Base-by-base conservation (phyloP, 1,140 invertebrate genomes). In the Listronotus bonariensis region DNA sequence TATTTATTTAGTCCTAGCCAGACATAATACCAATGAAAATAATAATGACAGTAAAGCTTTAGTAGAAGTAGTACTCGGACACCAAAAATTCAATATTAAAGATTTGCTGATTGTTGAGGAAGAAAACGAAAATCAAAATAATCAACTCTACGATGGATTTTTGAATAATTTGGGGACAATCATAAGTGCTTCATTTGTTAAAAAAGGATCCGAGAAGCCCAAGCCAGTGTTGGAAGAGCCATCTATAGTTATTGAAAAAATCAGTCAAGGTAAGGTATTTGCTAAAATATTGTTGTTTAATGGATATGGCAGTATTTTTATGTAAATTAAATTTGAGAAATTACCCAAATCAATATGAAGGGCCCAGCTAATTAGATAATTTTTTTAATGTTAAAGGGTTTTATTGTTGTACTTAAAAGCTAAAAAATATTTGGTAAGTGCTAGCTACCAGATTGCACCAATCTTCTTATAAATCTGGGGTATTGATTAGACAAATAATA, bases 141-240 rank as follows among this genome's bases (percentile, higher is more conserved):
- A n/a, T n/a, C 38, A 34, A 17, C 7, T 10, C 3, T 41, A 45
- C 51, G 60, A 69, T 6, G 69, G 69, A 7, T 72, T 72, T 63
- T 63, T 72, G 32, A 65, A 66, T 6, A 72, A 72, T 69, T 59
- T 72, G 10, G 71, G 71, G 3, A 69, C 36, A 51, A 48, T 42
- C 18, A 53, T 72, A 10, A 52, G 42, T 15, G 71, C 69, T 14
- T 38, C 53, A 42, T 71, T 69, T 63, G 67, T 66, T 36, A 51
- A 53, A 7, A 69, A 69, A 63, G 32, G 38, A 8, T 6, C 7
- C 31, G 8, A 53, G 36, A 36, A 11, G 15, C 26, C 20, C 9
- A 61, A 53, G 32, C 34, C 20, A 14, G 10, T 6, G 0, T 11
- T 31, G 8, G 60, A 63, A 26, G 12, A 14, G 10, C 60, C 60